These are phyloP conservation scores for Stichodactyla mertensii DNA, from an alignment of 64 coral and sea anemone species.

Conservation along the genomic window DNA sequence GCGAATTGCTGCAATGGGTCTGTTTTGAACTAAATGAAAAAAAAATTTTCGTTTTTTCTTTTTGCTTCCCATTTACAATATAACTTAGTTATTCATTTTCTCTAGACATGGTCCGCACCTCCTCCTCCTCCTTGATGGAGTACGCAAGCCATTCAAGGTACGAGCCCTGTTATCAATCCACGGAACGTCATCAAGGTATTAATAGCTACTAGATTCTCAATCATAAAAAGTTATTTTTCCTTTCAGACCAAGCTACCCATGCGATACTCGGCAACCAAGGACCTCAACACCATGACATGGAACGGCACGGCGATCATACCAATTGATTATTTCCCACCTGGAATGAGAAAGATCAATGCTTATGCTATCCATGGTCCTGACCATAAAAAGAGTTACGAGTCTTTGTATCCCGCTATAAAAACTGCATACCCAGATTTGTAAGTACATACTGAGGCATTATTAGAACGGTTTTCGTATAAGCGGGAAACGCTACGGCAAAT, in stretches of 20 bases:
- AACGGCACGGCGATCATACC: conserved; percentile 67
- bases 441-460: conserved; percentile 18
- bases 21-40: too few species aligned
- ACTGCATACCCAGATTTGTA: conserved; percentile 69
- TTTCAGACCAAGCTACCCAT: conserved; percentile 71
- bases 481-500: too few species aligned
- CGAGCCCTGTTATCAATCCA: background rate
- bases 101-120: conserved; percentile 72
- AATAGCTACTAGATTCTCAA: background rate
- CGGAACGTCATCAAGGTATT: background rate
- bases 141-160: conserved; percentile 75
- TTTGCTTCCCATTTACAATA: too few species aligned
- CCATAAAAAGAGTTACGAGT: conserved; percentile 35
- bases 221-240: background rate
- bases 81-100: background rate
- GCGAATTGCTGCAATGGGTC: too few species aligned
- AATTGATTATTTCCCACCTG: conserved; percentile 79
- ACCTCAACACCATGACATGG: conserved; percentile 54
- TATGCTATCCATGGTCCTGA: conserved; percentile 80
- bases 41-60: too few species aligned
- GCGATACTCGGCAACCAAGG: conserved; percentile 57
- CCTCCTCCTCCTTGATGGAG: conserved; percentile 65
- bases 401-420: conserved; percentile 61
- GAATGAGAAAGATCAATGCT: conserved; percentile 70
- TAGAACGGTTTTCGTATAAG: too few species aligned